Base-by-base conservation (phyloP, 2,113 vertebrate species). In the Ailuropoda melanoleuca region DNA sequence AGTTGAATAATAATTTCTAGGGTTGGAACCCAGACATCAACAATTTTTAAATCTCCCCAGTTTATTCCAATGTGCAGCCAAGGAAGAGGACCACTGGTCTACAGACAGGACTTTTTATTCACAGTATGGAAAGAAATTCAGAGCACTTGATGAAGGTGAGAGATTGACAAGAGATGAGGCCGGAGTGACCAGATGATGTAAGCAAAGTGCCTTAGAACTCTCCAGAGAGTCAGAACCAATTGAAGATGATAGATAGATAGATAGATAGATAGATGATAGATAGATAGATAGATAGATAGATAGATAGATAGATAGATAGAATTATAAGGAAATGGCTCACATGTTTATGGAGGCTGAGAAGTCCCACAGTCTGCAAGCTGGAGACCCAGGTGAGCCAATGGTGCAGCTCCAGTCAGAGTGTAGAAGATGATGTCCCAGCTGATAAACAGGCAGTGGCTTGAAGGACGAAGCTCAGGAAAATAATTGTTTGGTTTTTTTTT, bases 381-480 rank as follows among this genome's bases (percentile, higher is more conserved):
- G 55, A 84, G 56, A 93, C 55, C 53, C 53, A 84, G 66, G 29
- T 29, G 3, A 74, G 34, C 31, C 6, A 14, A 18, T 37, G 8
- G 29, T 56, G 8, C 66, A 56, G 23, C 37, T 58, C 5, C 11
- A 56, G 31, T 37, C 23, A 14, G 48, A 50, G 18, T 24, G 26
- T 1, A 68, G 70, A 31, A 31, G 37, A 84, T 46, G 68, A 77
- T 29, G 10, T 90, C 48, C 72, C 37, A 66, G 17, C 31, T 75
- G 46, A 64, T 64, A 77, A 77, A 39, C 6, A 85, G 23, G 68
- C 48, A 83, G 5, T 87, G 60, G 50, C 37, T 92, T 89, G 58
- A 97, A 87, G 64, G 34, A 85, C 50, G 60, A 68, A 91, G 13
- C 15, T 55, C 58, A 90, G 85, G 46, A 90, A 93, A 82, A 90